Conservation (phyloP, 2,113 vertebrate species). For the Seriola dumerili region DNA sequence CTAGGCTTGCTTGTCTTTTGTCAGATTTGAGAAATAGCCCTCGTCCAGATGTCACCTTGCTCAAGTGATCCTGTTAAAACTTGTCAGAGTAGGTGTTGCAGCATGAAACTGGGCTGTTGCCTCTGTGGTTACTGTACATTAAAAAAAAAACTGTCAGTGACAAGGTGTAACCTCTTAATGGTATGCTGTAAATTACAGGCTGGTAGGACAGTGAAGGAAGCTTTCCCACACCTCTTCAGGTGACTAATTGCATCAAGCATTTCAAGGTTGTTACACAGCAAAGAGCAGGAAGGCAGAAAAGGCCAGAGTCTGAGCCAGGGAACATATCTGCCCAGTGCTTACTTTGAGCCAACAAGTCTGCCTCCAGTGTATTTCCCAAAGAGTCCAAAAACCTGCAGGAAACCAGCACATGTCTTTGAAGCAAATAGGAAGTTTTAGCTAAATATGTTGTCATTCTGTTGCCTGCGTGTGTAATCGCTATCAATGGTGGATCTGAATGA, state of each 20-base stretch:
- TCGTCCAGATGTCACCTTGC: not conserved
- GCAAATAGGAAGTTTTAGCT: not conserved
- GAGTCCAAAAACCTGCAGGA: not conserved
- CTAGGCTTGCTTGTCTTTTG: not conserved
- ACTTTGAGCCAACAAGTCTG: not conserved
- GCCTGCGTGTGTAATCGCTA: not conserved
- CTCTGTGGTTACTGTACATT: not conserved
- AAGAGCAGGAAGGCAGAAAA: not conserved
- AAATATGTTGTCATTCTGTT: not conserved
- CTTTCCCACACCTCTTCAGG: not conserved
- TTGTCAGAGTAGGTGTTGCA: constrained; percentile 9
- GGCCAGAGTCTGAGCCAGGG: not conserved
- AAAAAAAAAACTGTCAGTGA: not conserved
- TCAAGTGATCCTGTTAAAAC: constrained; percentile 36
- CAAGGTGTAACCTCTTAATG: not conserved
- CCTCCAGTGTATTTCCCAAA: not conserved
- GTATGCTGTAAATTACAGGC: not conserved
- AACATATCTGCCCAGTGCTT: not conserved
- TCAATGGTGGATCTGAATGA: not conserved
- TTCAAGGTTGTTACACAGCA: not conserved
- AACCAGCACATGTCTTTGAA: not conserved
- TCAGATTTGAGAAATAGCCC: not conserved
- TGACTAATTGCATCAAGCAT: constrained; percentile 1
- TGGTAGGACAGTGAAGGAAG: not conserved
- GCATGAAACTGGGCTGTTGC: not conserved